Conservation (phyloP, 2,888 invertebrate species). For the Leptopilina drosophilae region DNA sequence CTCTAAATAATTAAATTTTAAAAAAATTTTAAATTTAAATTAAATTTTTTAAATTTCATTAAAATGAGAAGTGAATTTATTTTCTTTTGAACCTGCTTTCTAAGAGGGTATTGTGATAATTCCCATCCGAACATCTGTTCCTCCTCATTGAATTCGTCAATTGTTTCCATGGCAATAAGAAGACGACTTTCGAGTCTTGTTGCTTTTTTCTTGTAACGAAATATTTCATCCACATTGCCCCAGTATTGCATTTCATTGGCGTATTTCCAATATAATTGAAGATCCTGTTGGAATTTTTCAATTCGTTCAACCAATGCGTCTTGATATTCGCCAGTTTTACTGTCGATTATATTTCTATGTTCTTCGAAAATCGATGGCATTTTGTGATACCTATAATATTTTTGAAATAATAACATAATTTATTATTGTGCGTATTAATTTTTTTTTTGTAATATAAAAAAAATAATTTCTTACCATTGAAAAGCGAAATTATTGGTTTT, state of each 20-base stretch:
- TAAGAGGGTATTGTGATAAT: constrained; percentile 90
- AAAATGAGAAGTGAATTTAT: constrained; percentile 6
- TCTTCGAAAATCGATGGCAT: constrained; percentile 91
- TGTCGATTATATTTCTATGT: constrained; percentile 87
- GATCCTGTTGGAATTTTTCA: constrained; percentile 88
- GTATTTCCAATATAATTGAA: constrained; percentile 88
- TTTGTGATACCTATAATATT: constrained; percentile 80
- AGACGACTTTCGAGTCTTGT: constrained; percentile 85
- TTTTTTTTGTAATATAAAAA: background rate
- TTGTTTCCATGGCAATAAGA: constrained; percentile 85
- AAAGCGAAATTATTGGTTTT: constrained; percentile 93
- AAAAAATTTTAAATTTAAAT: no score
- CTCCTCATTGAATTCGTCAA: constrained; percentile 94
- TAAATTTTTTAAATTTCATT: background rate
- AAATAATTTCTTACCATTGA: constrained; percentile 81
- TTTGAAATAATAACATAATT: background rate
- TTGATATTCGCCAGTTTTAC: constrained; percentile 92
- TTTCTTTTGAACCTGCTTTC: constrained; percentile 80
- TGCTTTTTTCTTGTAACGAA: constrained; percentile 90
- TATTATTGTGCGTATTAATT: background rate
- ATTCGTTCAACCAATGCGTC: constrained; percentile 87
- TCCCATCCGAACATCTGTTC: constrained; percentile 93
- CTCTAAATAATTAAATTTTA: no score
- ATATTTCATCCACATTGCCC: constrained; percentile 90
- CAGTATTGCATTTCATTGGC: constrained; percentile 91